phyloP scores from a whole-genome alignment of 2,113 vertebrate genomes.

The Clinocottus analis region DNA sequence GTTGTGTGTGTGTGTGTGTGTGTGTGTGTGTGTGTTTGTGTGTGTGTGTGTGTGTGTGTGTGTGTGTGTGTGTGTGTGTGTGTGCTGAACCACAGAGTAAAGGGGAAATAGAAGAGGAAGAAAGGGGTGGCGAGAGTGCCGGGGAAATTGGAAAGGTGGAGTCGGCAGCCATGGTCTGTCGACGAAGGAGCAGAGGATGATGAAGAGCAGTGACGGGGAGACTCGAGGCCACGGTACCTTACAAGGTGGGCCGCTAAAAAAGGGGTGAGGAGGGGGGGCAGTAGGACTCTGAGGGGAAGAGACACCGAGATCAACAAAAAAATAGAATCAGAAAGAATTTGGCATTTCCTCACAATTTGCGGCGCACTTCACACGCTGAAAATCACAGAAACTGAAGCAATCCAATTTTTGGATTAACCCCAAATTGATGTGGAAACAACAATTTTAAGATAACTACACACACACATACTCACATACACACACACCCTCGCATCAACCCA shows the following conservation, averaged over 20 bases:
- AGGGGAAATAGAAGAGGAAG: conserved; percentile 16
- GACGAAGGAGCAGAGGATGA: conserved; percentile 28
- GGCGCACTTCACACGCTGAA: neutral
- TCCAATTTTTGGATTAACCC: conserved; percentile 33
- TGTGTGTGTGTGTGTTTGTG: neutral
- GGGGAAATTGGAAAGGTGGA: neutral
- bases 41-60: no score
- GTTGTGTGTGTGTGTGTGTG: neutral
- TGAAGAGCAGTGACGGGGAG: conserved; percentile 43
- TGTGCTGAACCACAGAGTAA: conserved; percentile 39
- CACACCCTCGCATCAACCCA: conserved; percentile 11
- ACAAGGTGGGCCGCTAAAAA: conserved; percentile 35
- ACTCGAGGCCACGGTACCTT: conserved; percentile 18
- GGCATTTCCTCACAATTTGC: neutral
- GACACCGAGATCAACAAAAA: conserved; percentile 6
- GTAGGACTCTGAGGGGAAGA: conserved; percentile 11
- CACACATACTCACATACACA: conserved; percentile 11
- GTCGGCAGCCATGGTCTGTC: conserved; percentile 11
- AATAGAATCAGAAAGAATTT: neutral
- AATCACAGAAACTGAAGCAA: conserved; percentile 11
- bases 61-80: neutral
- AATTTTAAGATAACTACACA: conserved; percentile 45
- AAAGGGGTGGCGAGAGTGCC: neutral
- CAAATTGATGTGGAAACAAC: conserved; percentile 35
- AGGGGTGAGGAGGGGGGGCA: no score